A percentile compares a stretch with the other conserved stretches of the same genome.
Conservation (phyloP, 2,113 vertebrate species). For the Coreoperca whiteheadi region DNA sequence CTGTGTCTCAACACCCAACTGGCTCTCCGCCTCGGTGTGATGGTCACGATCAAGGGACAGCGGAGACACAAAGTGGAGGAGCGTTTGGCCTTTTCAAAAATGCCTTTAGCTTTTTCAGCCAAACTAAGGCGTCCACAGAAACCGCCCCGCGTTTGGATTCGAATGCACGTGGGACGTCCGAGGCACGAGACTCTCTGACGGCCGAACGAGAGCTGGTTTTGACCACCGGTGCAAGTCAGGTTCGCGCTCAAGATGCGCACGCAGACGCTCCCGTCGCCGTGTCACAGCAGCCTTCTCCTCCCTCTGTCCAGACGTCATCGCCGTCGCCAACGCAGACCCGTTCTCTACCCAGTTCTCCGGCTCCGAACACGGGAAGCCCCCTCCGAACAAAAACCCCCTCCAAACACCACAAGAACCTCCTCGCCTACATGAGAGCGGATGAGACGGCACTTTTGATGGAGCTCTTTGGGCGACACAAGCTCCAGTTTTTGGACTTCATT, state of each 20-base stretch:
- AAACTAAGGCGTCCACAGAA: not conserved
- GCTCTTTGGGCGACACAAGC: constrained; percentile 73
- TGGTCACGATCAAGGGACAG: not conserved
- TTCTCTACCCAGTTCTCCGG: not conserved
- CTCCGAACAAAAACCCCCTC: constrained; percentile 41
- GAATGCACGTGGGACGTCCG: not conserved
- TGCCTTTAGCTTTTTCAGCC: constrained; percentile 52
- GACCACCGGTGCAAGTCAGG: not conserved
- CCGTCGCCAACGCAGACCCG: not conserved
- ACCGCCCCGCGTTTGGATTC: constrained; percentile 1
- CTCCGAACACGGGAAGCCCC: constrained; percentile 12
- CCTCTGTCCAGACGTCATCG: constrained; percentile 36
- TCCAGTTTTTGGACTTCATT: constrained; percentile 78
- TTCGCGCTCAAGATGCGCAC: not conserved
- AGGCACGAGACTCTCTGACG: not conserved
- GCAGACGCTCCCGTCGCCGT: not conserved
- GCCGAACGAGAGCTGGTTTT: constrained; percentile 28
- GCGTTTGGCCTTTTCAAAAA: constrained; percentile 59
- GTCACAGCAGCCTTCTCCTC: constrained; percentile 2
- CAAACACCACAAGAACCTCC: constrained; percentile 69
- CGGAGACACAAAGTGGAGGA: constrained; percentile 28
- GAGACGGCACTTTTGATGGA: constrained; percentile 59
- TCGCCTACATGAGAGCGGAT: constrained; percentile 57
- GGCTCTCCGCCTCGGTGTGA: not conserved
- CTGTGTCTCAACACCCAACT: not conserved